Evolutionary conservation across 1,140 invertebrate genomes (phyloP).

Genomic region (Vollenhovia emeryi): DNA sequence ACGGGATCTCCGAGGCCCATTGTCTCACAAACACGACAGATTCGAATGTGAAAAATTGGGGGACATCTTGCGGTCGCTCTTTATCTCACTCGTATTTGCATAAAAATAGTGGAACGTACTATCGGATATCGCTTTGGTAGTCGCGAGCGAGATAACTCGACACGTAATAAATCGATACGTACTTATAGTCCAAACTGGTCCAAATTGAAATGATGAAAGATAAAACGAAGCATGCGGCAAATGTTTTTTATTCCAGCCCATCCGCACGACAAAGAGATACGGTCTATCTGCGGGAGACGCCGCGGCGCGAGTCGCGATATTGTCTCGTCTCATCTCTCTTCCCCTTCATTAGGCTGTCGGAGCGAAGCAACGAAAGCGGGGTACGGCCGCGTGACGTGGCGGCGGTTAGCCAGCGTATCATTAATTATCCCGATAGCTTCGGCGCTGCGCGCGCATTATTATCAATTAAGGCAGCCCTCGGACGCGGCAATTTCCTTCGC

Average conservation of each 20-base stretch:
- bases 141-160: not conserved
- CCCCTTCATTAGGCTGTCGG: conserved; percentile 32
- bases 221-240: not conserved
- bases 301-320: conserved; percentile 1
- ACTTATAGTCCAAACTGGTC: no score
- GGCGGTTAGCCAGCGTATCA: conserved; percentile 55
- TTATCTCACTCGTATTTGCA: not conserved
- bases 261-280: not conserved
- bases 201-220: not conserved
- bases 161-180: no score
- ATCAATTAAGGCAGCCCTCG: conserved; percentile 57
- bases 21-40: no score
- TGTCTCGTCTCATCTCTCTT: conserved; percentile 2
- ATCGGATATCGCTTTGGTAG: not conserved
- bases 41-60: no score
- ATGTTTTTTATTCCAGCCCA: not conserved
- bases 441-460: conserved; percentile 49
- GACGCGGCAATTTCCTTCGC: conserved; percentile 65
- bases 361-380: conserved; percentile 39
- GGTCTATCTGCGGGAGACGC: not conserved
- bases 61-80: no score
- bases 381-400: not conserved
- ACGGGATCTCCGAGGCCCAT: no score
- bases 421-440: conserved; percentile 61
- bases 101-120: not conserved